Evolutionary conservation across 1,140 invertebrate genomes (phyloP).

Genomic region (Doryteuthis pealeii): DNA sequence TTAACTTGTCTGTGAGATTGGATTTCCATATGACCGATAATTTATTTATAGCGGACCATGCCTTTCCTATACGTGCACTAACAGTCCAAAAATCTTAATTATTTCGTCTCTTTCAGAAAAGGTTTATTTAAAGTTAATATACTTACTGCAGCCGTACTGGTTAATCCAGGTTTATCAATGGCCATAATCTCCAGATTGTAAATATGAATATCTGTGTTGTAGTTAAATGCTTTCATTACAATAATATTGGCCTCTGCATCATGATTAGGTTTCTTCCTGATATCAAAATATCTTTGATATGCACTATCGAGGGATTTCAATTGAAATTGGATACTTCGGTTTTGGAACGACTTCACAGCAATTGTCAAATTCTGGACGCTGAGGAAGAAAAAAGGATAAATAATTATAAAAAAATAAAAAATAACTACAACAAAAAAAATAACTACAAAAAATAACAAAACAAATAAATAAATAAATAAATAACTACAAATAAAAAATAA

Average conservation of each 20-base stretch:
- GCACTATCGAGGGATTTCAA: not conserved
- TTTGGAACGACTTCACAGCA: conserved; percentile 7
- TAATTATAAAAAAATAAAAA: not conserved
- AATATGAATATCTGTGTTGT: not conserved
- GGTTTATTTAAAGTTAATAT: too few relatives aligned
- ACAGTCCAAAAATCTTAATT: too few relatives aligned
- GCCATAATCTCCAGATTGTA: not conserved
- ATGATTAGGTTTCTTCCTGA: not conserved
- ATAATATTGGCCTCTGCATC: not conserved
- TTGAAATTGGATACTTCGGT: not conserved
- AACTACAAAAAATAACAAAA: too few relatives aligned
- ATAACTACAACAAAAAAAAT: not conserved
- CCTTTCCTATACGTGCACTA: too few relatives aligned
- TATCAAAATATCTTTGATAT: not conserved
- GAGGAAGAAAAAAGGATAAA: not conserved
- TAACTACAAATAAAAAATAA: too few relatives aligned
- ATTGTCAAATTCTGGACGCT: not conserved
- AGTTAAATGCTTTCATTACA: not conserved
- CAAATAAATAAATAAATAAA: too few relatives aligned
- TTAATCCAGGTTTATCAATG: not conserved
- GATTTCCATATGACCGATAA: too few relatives aligned
- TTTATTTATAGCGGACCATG: too few relatives aligned
- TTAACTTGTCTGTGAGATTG: too few relatives aligned
- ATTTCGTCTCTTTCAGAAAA: too few relatives aligned
- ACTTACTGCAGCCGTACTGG: conserved; percentile 1